These are phyloP conservation scores for Catostomus latipinnis DNA, from an alignment of 2,797 vertebrate genomes.

Conservation along the genomic window DNA sequence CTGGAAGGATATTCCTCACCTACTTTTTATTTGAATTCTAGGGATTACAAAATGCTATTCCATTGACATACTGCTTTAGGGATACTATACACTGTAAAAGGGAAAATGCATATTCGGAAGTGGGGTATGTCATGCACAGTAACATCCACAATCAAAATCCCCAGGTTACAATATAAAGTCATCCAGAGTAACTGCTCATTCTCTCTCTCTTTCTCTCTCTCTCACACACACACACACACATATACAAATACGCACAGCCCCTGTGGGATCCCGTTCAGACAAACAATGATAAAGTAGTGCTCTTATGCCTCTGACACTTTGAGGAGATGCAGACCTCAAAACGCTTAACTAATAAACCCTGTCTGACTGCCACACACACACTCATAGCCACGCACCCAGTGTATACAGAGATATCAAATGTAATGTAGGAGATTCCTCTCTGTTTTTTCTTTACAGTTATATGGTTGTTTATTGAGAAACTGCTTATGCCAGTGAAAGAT, in stretches of 20 bases:
- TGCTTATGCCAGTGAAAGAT: neutral
- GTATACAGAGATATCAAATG: constrained; percentile 24
- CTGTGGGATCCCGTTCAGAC: constrained; percentile 90
- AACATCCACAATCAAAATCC: neutral
- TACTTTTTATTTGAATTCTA: no score
- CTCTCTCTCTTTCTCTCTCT: neutral
- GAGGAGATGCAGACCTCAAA: constrained; percentile 84
- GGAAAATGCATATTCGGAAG: no score
- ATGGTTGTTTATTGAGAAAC: constrained; percentile 27
- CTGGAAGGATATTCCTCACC: no score
- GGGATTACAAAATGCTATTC: no score
- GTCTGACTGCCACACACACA: constrained; percentile 62
- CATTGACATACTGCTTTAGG: no score
- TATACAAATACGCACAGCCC: constrained; percentile 61
- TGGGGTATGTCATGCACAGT: neutral
- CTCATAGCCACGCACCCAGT: constrained; percentile 16
- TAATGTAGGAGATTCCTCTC: constrained; percentile 16
- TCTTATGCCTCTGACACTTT: constrained; percentile 85
- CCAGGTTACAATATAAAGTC: constrained; percentile 6
- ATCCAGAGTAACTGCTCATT: neutral
- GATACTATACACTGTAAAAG: no score
- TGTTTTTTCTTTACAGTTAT: constrained; percentile 23
- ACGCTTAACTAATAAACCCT: constrained; percentile 86
- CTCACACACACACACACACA: constrained; percentile 69
- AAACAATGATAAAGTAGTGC: constrained; percentile 99